Evolutionary conservation across 2,113 vertebrate species (phyloP), one percentile per base, ranked within the genome.

Genomic region (Oncorhynchus gorbuscha): DNA sequence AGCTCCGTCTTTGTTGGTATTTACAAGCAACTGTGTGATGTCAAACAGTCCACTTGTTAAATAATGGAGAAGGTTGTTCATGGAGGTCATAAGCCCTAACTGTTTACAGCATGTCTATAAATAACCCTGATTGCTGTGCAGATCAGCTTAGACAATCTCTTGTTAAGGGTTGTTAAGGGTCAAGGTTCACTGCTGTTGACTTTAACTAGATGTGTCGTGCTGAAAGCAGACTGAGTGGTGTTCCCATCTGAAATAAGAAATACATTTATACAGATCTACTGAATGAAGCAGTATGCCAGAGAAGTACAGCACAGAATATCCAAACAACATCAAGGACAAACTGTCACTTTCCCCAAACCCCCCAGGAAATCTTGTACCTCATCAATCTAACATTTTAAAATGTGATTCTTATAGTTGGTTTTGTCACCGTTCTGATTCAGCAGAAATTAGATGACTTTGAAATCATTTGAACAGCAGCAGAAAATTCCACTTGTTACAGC

Each of bases 401-500:
- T 83, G 3, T 11, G 26, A 28, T 30, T 30, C 26, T 76, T 74
- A n/a, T 76, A 75, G 86, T 87, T 11, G 3, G 51, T 79, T 83
- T 84, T 85, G 66, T 76, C 73, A 76, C 65, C n/a, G 70, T 69
- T 70, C 71, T 77, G 74, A 79, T 55, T 82, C 82, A 84, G 81
- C 74, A 82, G 22, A 74, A 81, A 77, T 65, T 73, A 76, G 67
- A 74, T 5, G 0, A 77, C 67, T 78, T 86, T 5, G 7, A 80
- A 81, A 13, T 58, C 24, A 61, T n/a, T 45, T 75, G 28, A 77
- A 79, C 75, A 85, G 77, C 22, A 83, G 78, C 22, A 68, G 68
- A 83, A 82, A 13, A 14, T 67, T 24, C 51, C 14, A 18, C 32
- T 35, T 55, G 51, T 16, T 55, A 16, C 51, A 55, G 51, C 51